Base-by-base conservation (phyloP, 2,888 invertebrate genomes). In the Acanthococcus lagerstroemiae region DNA sequence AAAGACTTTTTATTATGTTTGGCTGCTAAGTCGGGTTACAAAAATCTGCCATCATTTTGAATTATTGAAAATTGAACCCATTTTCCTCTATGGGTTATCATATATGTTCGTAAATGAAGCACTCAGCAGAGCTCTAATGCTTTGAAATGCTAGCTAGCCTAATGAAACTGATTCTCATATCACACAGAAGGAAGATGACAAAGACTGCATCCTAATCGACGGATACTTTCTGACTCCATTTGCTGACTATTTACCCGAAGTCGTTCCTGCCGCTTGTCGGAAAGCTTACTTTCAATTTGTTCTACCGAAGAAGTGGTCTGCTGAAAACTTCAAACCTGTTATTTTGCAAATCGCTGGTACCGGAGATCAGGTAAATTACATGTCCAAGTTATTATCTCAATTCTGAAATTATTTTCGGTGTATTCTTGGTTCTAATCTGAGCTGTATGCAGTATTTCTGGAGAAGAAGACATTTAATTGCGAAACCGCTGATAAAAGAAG, bases 281-380 rank as follows among this genome's bases (percentile, higher is more conserved):
- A 85, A 83, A 70, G 94, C 94, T 0, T 83, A 88, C 78, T 95
- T 93, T 76, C 87, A 88, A 78, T 82, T 90, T 68, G 74, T 95
- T 37, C 74, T 95, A 70, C 95, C 95, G 0, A 78, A 83, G 26
- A 83, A 84, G 71, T 95, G 95, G 94, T 77, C 75, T 61, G 80
- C 81, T 66, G 79, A 82, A 69, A 78, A 80, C 19, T 81, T 83
- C 72, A 88, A 87, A 74, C 93, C 93, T 3, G 81, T 96, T 44
- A 95, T 95, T 76, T 81, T 99, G 69, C 96, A 97, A 75, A 80
- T 97, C 70, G 96, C 97, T 26, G 96, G 96, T 27, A 99, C 99
- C 48, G 99, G 97, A 52, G 97, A 99, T 79, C 97, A 99, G 81
- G 93, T 93, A 81, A 81, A 84, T 78, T 15, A 1, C 37, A 37